A percentile compares a stretch with the other conserved stretches of the same genome.
phyloP scores from a whole-genome alignment of 2,888 invertebrate species.

The Synanthedon formicaeformis region DNA sequence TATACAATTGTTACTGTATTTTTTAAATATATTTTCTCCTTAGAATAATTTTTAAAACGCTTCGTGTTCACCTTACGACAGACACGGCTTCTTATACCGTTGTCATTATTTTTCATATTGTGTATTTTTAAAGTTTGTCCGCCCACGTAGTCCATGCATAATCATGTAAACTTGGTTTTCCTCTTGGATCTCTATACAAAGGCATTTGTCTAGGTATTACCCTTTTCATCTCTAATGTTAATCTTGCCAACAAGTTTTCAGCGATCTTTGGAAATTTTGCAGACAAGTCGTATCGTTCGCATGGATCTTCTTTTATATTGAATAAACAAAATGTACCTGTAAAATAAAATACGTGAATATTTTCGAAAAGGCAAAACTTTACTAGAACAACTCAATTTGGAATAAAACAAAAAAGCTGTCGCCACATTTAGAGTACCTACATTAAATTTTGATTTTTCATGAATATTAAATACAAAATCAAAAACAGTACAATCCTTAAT shows the following conservation, averaged over 20 bases:
- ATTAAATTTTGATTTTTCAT: no score
- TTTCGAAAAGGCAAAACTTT: neutral
- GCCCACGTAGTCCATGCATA: conserved; percentile 46
- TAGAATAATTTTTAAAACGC: no score
- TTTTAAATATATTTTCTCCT: no score
- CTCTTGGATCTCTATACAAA: conserved; percentile 30
- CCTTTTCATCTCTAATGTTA: conserved; percentile 28
- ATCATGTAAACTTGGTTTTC: conserved; percentile 35
- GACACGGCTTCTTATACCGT: no score
- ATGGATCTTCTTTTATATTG: conserved; percentile 47
- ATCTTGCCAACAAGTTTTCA: conserved; percentile 15
- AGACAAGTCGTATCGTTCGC: conserved; percentile 41
- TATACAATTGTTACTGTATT: no score
- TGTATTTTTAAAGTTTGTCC: conserved; percentile 8
- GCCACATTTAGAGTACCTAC: no score
- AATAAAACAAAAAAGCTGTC: no score
- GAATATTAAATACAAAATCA: no score
- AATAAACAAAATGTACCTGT: conserved; percentile 38
- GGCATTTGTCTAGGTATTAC: conserved; percentile 29
- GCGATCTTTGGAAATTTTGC: conserved; percentile 25
- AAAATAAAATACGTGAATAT: conserved; percentile 11
- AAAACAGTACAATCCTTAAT: no score
- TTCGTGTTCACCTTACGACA: no score
- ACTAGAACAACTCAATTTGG: no score
- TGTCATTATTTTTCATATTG: no score